Conservation (phyloP, 2,797 vertebrate genomes). For the Ciconia nigra region DNA sequence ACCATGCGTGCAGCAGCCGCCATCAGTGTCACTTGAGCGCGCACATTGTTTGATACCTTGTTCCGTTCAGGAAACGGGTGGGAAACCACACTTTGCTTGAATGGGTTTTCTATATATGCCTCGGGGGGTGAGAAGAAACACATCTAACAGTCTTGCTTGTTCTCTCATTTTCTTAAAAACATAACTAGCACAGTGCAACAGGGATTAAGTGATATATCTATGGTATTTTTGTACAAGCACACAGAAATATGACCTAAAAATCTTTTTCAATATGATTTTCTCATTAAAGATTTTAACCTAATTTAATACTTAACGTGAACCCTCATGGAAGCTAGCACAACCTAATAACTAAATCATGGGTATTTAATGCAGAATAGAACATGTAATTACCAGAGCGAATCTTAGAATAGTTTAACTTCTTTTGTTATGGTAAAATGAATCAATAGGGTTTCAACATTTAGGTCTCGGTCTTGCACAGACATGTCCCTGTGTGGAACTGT, state of each 20-base stretch:
- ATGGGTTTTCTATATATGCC: neutral
- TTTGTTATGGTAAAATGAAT: conserved; percentile 28
- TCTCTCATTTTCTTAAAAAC: neutral
- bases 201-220: neutral
- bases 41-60: neutral
- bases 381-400: neutral
- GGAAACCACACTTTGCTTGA: neutral
- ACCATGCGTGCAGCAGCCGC: neutral
- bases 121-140: accelerated
- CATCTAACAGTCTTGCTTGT: neutral
- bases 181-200: neutral
- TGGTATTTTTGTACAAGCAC: neutral
- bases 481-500: neutral
- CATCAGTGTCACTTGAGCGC: neutral
- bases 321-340: neutral
- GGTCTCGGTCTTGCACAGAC: neutral
- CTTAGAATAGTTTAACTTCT: neutral
- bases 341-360: neutral
- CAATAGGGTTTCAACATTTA: neutral
- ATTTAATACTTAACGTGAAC: neutral
- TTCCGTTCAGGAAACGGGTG: neutral
- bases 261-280: neutral
- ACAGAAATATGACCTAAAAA: neutral
- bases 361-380: neutral
- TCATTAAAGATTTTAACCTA: neutral